Evolutionary conservation across 2,797 vertebrate species (phyloP).

Genomic region (Poecilia gillii): DNA sequence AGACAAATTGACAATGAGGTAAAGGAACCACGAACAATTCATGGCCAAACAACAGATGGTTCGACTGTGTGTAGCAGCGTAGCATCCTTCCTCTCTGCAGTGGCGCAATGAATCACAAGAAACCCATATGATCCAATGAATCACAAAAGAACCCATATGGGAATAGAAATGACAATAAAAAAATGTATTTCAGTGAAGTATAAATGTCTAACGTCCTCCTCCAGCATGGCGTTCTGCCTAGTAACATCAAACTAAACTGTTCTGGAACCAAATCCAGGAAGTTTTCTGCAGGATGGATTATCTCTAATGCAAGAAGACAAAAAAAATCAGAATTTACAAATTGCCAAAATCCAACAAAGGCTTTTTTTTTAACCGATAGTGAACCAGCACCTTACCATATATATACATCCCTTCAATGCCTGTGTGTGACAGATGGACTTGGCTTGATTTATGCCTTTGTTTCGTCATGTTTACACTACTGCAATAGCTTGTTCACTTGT

Average conservation of each 20-base stretch:
- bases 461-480: neutral
- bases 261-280: neutral
- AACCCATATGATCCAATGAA: conserved; percentile 28
- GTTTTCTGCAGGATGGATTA: neutral
- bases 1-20: conserved; percentile 26
- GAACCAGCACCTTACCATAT: neutral
- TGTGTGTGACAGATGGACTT: neutral
- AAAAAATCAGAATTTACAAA: neutral
- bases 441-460: neutral
- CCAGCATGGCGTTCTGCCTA: no score
- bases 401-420: neutral
- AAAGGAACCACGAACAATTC: conserved; percentile 24
- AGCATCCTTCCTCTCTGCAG: conserved; percentile 51
- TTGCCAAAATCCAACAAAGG: neutral
- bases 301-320: neutral
- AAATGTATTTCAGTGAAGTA: neutral
- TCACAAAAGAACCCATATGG: conserved; percentile 40
- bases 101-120: conserved; percentile 39
- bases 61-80: conserved; percentile 22
- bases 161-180: conserved; percentile 2
- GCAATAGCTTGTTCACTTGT: neutral
- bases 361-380: neutral
- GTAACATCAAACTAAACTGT: neutral
- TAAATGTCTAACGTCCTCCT: neutral
- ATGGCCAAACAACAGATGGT: conserved; percentile 47